Evolutionary conservation across 2,797 vertebrate species (phyloP), one percentile per base, ranked within the genome.

Genomic region (Passerculus sandwichensis): DNA sequence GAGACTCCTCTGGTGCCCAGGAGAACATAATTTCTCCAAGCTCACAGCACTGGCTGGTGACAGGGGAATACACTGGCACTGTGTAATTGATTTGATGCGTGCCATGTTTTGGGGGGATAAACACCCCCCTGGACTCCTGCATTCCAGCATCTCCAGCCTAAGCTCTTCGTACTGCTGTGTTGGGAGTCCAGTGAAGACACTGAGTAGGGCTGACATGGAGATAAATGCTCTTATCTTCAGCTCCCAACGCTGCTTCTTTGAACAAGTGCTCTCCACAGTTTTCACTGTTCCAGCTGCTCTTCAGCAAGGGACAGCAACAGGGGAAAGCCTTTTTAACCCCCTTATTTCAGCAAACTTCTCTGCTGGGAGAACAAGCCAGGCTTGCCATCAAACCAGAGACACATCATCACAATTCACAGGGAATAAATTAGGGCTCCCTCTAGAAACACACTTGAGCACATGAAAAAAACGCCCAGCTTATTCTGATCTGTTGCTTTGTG

Each of bases 151-250:
- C 80, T 76, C 77, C 91, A 66, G 89, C 45, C 85, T 91, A 76
- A 96, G 91, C 78, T 84, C 77, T 92, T 53, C 81, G 62, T 89
- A 27, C 69, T 20, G 66, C 62, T 3, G 0, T 19, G 71, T 22
- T 91, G 87, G 65, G 80, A 85, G 36, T 34, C 79, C 85, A 54
- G 51, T 34, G 61, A 77, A 83, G 92, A 92, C 90, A 80, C 30
- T 79, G 91, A 94, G 50, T 38, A 51, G 40, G 67, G 93, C 32
- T 95, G 91, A 96, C 61, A 1, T 7, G 36, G 62, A 92, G 93
- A 94, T 94, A 96, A 96, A 95, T 61, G 91, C 72, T 88, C 80
- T 92, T 94, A 88, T 87, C 91, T 91, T 70, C 86, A 73, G 77
- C 82, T 96, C 79, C 81, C 61, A 61, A 78, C 0, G 0, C 23